phyloP scores from a whole-genome alignment of 2,888 invertebrate genomes.

The Biston betularia region DNA sequence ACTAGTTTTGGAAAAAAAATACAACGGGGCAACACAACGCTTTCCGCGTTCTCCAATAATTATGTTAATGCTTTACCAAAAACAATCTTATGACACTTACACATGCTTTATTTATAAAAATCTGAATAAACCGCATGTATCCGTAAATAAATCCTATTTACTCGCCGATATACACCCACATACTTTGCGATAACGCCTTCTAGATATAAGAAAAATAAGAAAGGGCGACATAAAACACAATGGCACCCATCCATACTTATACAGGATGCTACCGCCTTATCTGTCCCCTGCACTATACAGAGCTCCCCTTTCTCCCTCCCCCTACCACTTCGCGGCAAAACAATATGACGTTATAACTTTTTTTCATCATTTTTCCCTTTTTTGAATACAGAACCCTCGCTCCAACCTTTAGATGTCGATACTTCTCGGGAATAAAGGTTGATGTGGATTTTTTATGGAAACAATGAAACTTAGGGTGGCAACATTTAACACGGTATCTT shows the following conservation, averaged over 20 bases:
- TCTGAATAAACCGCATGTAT: not conserved
- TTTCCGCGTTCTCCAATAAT: not conserved
- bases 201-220: constrained; percentile 70
- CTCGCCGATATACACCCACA: constrained; percentile 46
- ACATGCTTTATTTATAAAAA: constrained; percentile 1
- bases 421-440: constrained; percentile 66
- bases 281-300: constrained; percentile 79
- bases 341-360: constrained; percentile 86
- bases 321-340: constrained; percentile 80
- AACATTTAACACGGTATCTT: constrained; percentile 2
- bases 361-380: constrained; percentile 81
- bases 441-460: constrained; percentile 46
- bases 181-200: constrained; percentile 63
- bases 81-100: not conserved
- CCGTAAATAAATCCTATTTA: constrained; percentile 25
- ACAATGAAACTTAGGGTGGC: constrained; percentile 25
- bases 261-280: constrained; percentile 76
- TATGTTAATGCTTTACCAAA: not conserved
- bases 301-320: constrained; percentile 59
- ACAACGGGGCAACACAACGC: no score
- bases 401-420: constrained; percentile 73
- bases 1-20: no score
- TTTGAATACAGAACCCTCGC: constrained; percentile 79
- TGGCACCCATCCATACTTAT: constrained; percentile 66
- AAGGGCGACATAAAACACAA: constrained; percentile 73